A percentile compares a stretch with the other conserved stretches of the same genome.
phyloP scores from a whole-genome alignment of 2,888 invertebrate genomes.

The Strigamia maritima region DNA sequence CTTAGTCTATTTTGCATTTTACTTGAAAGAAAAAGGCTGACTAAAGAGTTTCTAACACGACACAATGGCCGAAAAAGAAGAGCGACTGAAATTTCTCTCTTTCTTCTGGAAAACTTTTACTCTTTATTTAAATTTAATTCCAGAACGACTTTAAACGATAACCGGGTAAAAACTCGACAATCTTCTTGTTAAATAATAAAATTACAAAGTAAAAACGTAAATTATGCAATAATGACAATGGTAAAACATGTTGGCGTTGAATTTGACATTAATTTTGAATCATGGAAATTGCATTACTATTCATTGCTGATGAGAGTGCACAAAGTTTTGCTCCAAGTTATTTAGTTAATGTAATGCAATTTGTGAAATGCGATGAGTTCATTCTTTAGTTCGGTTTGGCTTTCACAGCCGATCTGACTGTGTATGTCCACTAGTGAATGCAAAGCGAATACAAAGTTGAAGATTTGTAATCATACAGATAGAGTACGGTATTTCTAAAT shows the following conservation, averaged over 20 bases:
- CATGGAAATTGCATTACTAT: neutral
- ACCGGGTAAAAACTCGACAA: too few species aligned
- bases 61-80: neutral
- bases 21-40: conserved; percentile 10
- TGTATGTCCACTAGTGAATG: neutral
- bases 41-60: conserved; percentile 2
- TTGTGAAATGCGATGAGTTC: neutral
- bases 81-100: neutral
- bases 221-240: too few species aligned
- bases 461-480: neutral
- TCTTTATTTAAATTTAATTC: neutral
- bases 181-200: too few species aligned
- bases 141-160: too few species aligned
- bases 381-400: neutral
- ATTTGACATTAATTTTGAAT: neutral
- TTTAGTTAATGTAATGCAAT: neutral
- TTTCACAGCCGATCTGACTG: neutral
- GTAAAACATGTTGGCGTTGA: too few species aligned
- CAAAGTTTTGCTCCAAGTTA: neutral
- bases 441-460: neutral
- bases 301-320: neutral
- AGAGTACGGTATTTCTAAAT: too few species aligned
- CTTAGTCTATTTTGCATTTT: conserved; percentile 1
- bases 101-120: neutral
- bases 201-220: too few species aligned